Percentiles rank a stretch among this genome's conserved stretches.
These are phyloP conservation scores for Mormyrops boulengeri DNA, from an alignment of 2,797 vertebrate species.

Conservation along the genomic window DNA sequence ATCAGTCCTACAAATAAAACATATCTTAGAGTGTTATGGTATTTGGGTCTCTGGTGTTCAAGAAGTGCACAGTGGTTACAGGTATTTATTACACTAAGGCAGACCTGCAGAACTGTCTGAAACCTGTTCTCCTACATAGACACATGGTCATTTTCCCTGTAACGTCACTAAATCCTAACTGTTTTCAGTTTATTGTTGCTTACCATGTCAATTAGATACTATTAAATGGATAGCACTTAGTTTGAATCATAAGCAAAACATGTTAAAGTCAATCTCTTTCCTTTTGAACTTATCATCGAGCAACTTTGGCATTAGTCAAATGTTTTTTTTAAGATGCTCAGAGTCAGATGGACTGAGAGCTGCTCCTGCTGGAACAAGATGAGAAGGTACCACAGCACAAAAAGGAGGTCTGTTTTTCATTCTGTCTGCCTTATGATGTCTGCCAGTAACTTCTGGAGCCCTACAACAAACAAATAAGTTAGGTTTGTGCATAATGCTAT, in stretches of 20 bases:
- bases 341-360: background rate
- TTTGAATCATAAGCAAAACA: background rate
- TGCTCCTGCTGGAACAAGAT: conserved; percentile 4
- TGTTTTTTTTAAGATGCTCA: background rate
- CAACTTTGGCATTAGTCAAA: background rate
- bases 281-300: background rate
- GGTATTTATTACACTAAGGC: background rate
- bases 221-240: background rate
- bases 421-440: conserved; percentile 32
- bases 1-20: background rate
- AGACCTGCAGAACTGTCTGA: background rate
- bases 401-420: conserved; percentile 41
- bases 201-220: background rate
- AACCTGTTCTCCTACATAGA: background rate
- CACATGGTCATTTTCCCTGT: background rate
- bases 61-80: background rate
- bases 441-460: conserved; percentile 44
- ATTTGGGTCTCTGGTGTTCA: background rate
- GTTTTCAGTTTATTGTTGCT: background rate
- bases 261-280: background rate
- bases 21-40: background rate
- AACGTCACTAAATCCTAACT: background rate
- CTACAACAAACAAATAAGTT: conserved; percentile 42
- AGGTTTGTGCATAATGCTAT: background rate
- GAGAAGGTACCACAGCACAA: conserved; percentile 28